A percentile compares a stretch with the other conserved stretches of the same genome.
phyloP scores from a whole-genome alignment of 1,140 invertebrate genomes.

The Pseudomyrmex cubaensis region DNA sequence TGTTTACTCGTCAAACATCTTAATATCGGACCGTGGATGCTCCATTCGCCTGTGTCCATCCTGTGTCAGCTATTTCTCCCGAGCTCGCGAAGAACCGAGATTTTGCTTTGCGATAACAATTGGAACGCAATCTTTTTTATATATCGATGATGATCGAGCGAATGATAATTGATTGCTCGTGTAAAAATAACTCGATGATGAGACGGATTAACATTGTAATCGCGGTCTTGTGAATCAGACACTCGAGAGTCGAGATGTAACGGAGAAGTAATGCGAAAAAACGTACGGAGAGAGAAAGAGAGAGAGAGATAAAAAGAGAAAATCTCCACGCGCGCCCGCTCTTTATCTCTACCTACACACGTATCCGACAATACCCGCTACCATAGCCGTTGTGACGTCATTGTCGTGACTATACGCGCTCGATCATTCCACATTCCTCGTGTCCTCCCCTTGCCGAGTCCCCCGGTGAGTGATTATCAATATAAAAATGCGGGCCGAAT shows the following conservation, averaged over 20 bases:
- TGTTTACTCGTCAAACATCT: slow-evolving; percentile 77
- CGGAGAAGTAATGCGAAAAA: slow-evolving; percentile 56
- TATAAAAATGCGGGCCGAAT: slow-evolving; percentile 79
- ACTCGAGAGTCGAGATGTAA: slow-evolving; percentile 6
- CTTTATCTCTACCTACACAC: slow-evolving; percentile 69
- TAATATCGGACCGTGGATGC: slow-evolving; percentile 68
- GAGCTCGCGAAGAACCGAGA: background rate
- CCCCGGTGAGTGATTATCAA: slow-evolving; percentile 76
- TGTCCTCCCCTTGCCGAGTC: slow-evolving; percentile 50
- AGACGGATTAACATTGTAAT: background rate
- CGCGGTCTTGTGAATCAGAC: background rate
- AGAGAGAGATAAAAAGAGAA: slow-evolving; percentile 67
- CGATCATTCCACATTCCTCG: slow-evolving; percentile 74
- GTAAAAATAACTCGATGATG: background rate
- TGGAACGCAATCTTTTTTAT: background rate
- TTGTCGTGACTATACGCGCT: slow-evolving; percentile 66
- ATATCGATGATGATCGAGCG: background rate
- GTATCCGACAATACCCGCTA: slow-evolving; percentile 61
- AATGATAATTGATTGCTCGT: slow-evolving; percentile 8
- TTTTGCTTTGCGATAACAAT: slow-evolving; percentile 14
- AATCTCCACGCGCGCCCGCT: background rate
- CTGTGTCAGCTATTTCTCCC: slow-evolving; percentile 30
- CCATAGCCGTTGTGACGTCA: slow-evolving; percentile 71
- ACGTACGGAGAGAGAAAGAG: slow-evolving; percentile 59
- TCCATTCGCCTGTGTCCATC: slow-evolving; percentile 10